A percentile compares a stretch with the other conserved stretches of the same genome.
These are phyloP conservation scores for Melipona beecheii DNA, from an alignment of 2,888 invertebrate species.

Conservation along the genomic window DNA sequence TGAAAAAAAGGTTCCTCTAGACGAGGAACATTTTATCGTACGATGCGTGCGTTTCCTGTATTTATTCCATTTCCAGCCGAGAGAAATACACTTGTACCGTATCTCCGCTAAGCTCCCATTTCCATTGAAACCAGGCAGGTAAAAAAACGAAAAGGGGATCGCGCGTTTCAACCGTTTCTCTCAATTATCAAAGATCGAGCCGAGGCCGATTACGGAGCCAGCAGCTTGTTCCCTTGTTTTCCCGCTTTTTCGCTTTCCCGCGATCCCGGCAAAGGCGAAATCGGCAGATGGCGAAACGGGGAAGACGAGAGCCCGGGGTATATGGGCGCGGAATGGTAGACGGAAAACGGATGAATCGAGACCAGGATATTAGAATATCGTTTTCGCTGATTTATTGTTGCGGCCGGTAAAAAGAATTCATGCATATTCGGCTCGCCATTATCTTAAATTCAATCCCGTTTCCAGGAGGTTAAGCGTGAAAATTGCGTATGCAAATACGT, in stretches of 20 bases:
- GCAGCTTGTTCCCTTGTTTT: background rate
- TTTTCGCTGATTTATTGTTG: slow-evolving; percentile 72
- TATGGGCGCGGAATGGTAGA: no score
- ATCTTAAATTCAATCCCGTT: slow-evolving; percentile 77
- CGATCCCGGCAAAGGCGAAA: background rate
- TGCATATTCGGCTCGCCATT: slow-evolving; percentile 74
- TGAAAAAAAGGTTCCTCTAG: no score
- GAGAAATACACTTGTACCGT: no score
- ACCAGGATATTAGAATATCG: slow-evolving; percentile 63
- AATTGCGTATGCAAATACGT: slow-evolving; percentile 79
- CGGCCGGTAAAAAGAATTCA: slow-evolving; percentile 67
- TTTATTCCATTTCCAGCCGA: no score
- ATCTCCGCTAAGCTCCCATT: no score
- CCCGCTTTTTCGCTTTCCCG: no score
- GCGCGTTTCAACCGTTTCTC: background rate
- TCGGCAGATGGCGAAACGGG: background rate
- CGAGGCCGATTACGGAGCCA: background rate
- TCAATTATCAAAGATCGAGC: background rate
- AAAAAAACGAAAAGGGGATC: background rate
- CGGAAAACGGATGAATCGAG: slow-evolving; percentile 59
- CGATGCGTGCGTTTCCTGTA: no score
- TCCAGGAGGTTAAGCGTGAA: slow-evolving; percentile 77
- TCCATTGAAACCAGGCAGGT: background rate
- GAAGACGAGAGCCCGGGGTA: background rate
- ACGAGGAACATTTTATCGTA: no score